Evolutionary conservation across 2,888 invertebrate species (phyloP), one percentile per base, ranked within the genome.

Genomic region (Elmis aenea): DNA sequence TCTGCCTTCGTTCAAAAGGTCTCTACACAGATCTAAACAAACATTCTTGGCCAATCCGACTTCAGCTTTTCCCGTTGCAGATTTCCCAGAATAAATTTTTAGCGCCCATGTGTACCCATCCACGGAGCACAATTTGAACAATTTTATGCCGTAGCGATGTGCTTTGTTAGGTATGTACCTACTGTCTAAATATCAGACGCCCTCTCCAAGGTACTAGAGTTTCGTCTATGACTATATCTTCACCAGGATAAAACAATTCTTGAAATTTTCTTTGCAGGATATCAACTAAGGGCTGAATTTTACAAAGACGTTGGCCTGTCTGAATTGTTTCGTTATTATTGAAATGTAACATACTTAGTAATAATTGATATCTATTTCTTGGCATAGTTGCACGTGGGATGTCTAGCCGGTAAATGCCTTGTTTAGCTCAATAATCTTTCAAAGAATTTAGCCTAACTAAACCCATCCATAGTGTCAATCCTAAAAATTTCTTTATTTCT

Each of bases 141-240:
- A 18, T 33, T 39, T 35, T 12, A 35, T 43, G n/a, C 38, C 31
- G 14, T 31, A 35, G 31, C 43, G 29, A n/a, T n/a, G n/a, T n/a
- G n/a, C n/a, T n/a, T n/a, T n/a, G n/a, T n/a, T n/a, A 22, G 38
- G 39, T 11, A 28, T 36, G 11, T 23, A 48, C 45, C 22, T 45
- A 34, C 4, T 40, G 36, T 18, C 42, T 37, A 32, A 44, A 46
- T 37, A 29, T 30, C 6, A 46, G 33, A 15, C 41, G 11, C 29
- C 44, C 46, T 20, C 40, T 29, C 35, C 42, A 49, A 13, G 42
- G 48, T 36, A 47, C 36, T 29, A 42, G 38, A 15, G 38, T 51
- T 35, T 48, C 50, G 24, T 48, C 55, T 13, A 52, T 54, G 40
- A 39, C 51, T 28, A 52, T 26, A 18, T 37, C 26, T 42, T 52